Evolutionary conservation across 2,113 vertebrate genomes (phyloP).

Genomic region (Melanostigma gelatinosum): DNA sequence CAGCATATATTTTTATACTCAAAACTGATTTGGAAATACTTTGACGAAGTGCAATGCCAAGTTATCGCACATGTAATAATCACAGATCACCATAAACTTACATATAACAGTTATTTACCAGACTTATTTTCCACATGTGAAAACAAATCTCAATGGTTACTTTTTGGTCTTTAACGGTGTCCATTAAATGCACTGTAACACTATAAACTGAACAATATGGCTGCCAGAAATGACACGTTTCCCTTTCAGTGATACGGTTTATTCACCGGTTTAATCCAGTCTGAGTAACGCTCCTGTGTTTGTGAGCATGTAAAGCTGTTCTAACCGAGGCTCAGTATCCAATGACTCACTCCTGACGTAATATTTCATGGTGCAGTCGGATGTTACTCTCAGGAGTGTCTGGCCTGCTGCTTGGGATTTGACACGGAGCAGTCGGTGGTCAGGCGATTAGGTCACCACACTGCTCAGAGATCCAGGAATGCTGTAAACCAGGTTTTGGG

Average conservation of each 20-base stretch:
- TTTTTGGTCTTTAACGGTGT: background rate
- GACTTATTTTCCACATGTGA: background rate
- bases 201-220: constrained; percentile 11
- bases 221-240: constrained; percentile 43
- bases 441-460: constrained; percentile 79
- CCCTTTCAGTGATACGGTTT: constrained; percentile 39
- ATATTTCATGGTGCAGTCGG: constrained; percentile 74
- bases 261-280: constrained; percentile 54
- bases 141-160: background rate
- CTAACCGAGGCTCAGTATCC: constrained; percentile 45
- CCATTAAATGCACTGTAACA: constrained; percentile 16
- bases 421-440: constrained; percentile 72
- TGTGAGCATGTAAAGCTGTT: constrained; percentile 55
- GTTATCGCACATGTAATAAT: background rate
- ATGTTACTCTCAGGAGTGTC: constrained; percentile 69
- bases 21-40: background rate
- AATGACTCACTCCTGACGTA: constrained; percentile 75
- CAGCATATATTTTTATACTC: background rate
- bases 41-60: background rate
- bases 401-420: constrained; percentile 70
- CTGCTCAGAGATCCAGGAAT: constrained; percentile 67
- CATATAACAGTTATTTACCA: background rate
- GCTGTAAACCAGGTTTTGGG: constrained; percentile 65
- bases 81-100: background rate
- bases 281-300: constrained; percentile 56